These are phyloP conservation scores for Isaurus tuberculatus DNA, from an alignment of 92 coral and sea anemone species.

Conservation along the genomic window DNA sequence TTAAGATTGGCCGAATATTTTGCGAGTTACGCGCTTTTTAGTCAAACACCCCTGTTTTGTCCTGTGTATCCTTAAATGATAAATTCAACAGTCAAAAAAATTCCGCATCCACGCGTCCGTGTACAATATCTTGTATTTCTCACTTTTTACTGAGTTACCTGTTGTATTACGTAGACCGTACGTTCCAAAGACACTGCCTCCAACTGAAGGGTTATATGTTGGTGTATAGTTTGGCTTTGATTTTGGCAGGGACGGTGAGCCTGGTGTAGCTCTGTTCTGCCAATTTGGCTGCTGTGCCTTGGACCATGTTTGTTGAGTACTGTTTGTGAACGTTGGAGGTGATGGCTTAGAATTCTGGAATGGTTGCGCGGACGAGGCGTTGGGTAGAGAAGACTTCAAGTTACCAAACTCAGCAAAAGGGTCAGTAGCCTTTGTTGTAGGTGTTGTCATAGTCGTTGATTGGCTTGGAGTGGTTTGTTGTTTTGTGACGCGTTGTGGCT, in stretches of 20 bases:
- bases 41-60: no score
- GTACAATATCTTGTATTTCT: background rate
- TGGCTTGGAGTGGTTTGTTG: conserved; percentile 57
- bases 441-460: conserved; percentile 21
- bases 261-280: conserved; percentile 57
- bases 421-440: conserved; percentile 58
- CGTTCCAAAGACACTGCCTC: conserved; percentile 90
- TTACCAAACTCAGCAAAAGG: conserved; percentile 97
- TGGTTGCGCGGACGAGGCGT: conserved; percentile 60
- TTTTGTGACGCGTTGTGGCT: conserved; percentile 55
- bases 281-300: conserved; percentile 73
- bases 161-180: conserved; percentile 79
- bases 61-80: no score
- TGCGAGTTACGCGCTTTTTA: no score
- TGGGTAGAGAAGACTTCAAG: conserved; percentile 61
- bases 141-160: background rate
- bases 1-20: no score
- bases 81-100: no score
- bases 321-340: conserved; percentile 24
- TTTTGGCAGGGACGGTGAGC: conserved; percentile 55
- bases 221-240: conserved; percentile 91
- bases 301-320: conserved; percentile 66
- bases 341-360: conserved; percentile 59
- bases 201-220: conserved; percentile 56
- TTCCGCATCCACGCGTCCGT: no score